Evolutionary conservation across 2,888 invertebrate species (phyloP).

Genomic region (Megastigmus dorsalis): DNA sequence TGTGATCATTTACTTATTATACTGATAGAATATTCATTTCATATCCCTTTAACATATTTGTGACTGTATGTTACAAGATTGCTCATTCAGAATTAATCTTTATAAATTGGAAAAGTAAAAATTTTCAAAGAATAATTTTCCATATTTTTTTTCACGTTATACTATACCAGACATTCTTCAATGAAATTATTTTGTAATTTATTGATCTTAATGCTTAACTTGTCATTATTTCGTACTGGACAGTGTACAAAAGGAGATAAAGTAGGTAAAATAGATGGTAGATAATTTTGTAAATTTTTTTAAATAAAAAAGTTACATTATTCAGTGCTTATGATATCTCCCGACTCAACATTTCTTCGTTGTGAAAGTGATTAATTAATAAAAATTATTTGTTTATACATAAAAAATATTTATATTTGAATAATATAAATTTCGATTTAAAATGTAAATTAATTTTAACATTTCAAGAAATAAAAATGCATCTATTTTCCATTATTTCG

Average conservation of each 20-base stretch:
- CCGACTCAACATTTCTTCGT: conserved; percentile 25
- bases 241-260: conserved; percentile 36
- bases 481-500: too few species aligned
- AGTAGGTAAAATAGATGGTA: conserved; percentile 11
- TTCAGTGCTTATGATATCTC: conserved; percentile 24
- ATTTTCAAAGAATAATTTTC: conserved; percentile 5
- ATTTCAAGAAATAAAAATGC: neutral
- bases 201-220: conserved; percentile 25
- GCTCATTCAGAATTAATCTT: too few species aligned
- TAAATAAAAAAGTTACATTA: neutral
- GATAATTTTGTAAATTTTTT: conserved; percentile 1
- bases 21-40: too few species aligned
- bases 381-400: neutral
- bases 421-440: neutral
- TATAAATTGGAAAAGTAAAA: conserved; percentile 23
- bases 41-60: too few species aligned
- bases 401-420: neutral
- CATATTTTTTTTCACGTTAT: neutral
- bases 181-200: conserved; percentile 36
- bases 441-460: conserved; percentile 8
- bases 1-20: too few species aligned
- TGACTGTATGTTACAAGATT: too few species aligned
- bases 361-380: conserved; percentile 19
- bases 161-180: neutral
- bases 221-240: conserved; percentile 11